Evolutionary conservation across 2,888 invertebrate species (phyloP).

Genomic region (Nyleta sp.): DNA sequence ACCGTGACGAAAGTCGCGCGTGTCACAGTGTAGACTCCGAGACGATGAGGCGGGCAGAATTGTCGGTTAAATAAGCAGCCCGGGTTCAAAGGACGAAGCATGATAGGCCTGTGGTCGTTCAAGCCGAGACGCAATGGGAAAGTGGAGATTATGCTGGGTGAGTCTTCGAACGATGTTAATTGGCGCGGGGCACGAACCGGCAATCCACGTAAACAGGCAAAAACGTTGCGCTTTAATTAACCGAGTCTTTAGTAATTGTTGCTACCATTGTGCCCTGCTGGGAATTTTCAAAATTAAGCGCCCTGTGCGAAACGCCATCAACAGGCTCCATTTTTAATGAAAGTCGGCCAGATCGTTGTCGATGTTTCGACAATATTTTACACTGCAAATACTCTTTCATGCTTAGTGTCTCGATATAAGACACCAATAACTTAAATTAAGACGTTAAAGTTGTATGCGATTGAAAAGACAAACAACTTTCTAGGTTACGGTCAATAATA

Average conservation of each 20-base stretch:
- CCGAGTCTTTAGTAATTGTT: constrained; percentile 52
- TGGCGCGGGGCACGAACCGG: constrained; percentile 58
- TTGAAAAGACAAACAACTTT: too few relatives aligned
- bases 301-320: too few relatives aligned
- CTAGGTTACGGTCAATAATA: too few relatives aligned
- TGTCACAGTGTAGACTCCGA: constrained; percentile 3
- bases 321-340: too few relatives aligned
- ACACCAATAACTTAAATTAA: too few relatives aligned
- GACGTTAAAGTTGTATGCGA: too few relatives aligned
- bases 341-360: too few relatives aligned
- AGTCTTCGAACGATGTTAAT: constrained; percentile 73
- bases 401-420: too few relatives aligned
- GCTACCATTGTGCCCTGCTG: constrained; percentile 50
- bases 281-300: constrained; percentile 59
- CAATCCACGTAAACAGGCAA: constrained; percentile 58
- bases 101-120: constrained; percentile 86
- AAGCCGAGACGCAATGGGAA: constrained; percentile 87
- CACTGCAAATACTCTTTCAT: too few relatives aligned
- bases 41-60: constrained; percentile 34
- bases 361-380: too few relatives aligned
- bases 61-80: constrained; percentile 38
- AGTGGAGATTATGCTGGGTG: constrained; percentile 89
- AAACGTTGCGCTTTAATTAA: constrained; percentile 63
- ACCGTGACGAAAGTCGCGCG: neutral
- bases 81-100: constrained; percentile 71